phyloP scores from a whole-genome alignment of 2,888 invertebrate species.

The Monochamus alternatus region DNA sequence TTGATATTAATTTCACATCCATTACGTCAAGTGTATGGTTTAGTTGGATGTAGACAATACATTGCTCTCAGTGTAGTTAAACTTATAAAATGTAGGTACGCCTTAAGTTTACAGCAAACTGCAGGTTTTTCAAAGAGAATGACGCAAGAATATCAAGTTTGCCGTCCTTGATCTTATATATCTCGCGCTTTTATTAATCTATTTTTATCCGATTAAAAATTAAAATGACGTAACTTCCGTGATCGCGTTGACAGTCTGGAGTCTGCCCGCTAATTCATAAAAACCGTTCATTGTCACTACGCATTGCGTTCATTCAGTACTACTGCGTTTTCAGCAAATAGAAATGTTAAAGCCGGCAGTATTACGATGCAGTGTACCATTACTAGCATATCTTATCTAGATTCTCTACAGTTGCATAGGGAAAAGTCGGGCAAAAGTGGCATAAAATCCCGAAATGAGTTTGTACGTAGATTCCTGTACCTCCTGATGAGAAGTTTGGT shows the following conservation, averaged over 20 bases:
- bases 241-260: background rate
- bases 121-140: conserved; percentile 1
- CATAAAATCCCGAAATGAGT: conserved; percentile 47
- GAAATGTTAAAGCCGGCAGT: conserved; percentile 7
- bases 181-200: conserved; percentile 9
- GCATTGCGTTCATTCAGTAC: background rate
- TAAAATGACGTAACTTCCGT: conserved; percentile 6
- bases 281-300: conserved; percentile 2
- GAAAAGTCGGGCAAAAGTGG: conserved; percentile 42
- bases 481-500: conserved; percentile 13
- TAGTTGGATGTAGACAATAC: no score
- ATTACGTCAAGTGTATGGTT: no score
- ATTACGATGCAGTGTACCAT: background rate
- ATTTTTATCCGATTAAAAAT: conserved; percentile 14
- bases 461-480: conserved; percentile 39
- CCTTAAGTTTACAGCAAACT: background rate
- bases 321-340: no score
- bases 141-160: conserved; percentile 10
- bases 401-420: conserved; percentile 41
- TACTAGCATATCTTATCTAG: background rate
- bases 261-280: background rate
- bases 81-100: background rate
- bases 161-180: conserved; percentile 18
- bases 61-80: no score
- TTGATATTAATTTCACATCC: no score